Percentiles rank a stretch among this genome's conserved stretches.
These are phyloP conservation scores for Vespertilio murinus DNA, from an alignment of 2,797 vertebrate species.

Conservation along the genomic window DNA sequence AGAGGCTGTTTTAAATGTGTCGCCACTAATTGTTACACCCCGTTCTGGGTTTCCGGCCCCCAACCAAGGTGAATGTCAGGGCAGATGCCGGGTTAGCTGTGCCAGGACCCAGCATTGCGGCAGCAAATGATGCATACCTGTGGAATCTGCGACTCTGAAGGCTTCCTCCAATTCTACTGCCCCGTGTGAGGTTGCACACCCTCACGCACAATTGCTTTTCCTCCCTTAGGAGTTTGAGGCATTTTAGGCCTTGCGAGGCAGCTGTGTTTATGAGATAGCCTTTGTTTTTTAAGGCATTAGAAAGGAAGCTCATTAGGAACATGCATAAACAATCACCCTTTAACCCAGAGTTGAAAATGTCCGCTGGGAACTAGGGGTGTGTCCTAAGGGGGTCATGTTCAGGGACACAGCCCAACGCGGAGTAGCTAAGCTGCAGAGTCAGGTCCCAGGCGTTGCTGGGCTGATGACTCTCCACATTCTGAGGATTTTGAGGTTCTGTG, in stretches of 20 bases:
- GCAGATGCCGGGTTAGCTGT: not conserved
- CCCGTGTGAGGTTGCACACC: not conserved
- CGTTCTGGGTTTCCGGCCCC: not conserved
- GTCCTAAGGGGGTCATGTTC: not conserved
- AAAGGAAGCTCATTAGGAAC: conserved; percentile 69
- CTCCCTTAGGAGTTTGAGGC: not conserved
- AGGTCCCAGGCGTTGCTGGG: not conserved
- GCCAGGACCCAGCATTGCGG: not conserved
- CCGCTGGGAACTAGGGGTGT: not conserved
- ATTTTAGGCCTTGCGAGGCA: not conserved
- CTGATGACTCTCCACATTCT: not conserved
- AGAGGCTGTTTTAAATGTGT: conserved; percentile 47
- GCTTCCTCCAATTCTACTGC: conserved; percentile 41
- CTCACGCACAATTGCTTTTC: conserved; percentile 19
- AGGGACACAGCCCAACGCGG: not conserved
- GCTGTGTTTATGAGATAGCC: conserved; percentile 44
- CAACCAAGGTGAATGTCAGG: not conserved
- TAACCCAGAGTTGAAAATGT: conserved; percentile 20
- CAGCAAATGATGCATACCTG: not conserved
- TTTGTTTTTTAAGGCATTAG: conserved; percentile 64
- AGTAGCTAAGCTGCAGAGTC: not conserved
- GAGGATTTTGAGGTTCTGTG: not conserved
- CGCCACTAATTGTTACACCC: not conserved
- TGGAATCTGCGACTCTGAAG: not conserved
- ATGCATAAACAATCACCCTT: conserved; percentile 46